Evolutionary conservation across 1,140 invertebrate species (phyloP), one percentile per base, ranked within the genome.

Genomic region (Neodiprion virginianus): DNA sequence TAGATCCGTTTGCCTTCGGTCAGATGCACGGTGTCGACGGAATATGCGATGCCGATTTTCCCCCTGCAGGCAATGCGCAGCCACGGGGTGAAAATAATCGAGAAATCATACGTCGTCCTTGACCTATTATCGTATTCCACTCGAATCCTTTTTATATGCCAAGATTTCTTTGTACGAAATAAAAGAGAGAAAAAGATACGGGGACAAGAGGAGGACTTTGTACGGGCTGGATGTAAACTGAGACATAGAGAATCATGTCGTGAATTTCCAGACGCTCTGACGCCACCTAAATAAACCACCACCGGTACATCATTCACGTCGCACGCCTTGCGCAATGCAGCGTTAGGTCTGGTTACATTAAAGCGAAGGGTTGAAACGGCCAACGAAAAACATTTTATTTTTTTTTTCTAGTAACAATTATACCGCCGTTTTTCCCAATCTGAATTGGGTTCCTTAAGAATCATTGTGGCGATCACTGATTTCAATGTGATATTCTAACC

Each of bases 231-330:
- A 8, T 14, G 53, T 40, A 40, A 40, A 40, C 28, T 40, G 28
- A 40, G 28, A 40, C 28, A 40, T 40, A 40, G 5, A 5, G 28
- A 40, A 40, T 40, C 53, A 61, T 61, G 53, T 5, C 53, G n/a
- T 61, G 53, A 61, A 61, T 61, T 61, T 61, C 53, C 53, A 61
- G 53, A 61, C 53, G 53, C n/a, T 61, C 53, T 12, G 53, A 17
- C 53, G 53, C 53, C 53, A 61, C 53, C 53, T 17, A 61, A 61
- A 61, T 61, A 61, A 17, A 61, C 53, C n/a, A 61, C 53, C 11
- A 14, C 3, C 53, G 11, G n/a, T 61, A 61, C n/a, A 61, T 61
- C 53, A 17, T 17, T 61, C 3, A 14, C n/a, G n/a, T 40, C 28
- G 5, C 28, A 17, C 53, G n/a, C 53, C 53, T 61, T 61, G 53